Evolutionary conservation across 2,888 invertebrate genomes (phyloP).

Genomic region (Meteorus cinctellus): DNA sequence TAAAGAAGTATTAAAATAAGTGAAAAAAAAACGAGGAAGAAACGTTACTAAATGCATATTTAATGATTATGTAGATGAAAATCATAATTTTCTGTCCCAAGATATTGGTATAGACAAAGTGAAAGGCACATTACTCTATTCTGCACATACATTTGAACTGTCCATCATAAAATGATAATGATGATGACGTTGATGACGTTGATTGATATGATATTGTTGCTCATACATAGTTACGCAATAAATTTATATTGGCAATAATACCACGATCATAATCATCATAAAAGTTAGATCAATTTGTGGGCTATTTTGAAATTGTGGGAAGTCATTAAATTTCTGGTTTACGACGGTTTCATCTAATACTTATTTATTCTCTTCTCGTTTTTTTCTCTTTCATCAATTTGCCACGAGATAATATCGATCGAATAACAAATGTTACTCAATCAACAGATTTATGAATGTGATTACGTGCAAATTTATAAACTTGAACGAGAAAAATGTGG

Average conservation of each 20-base stretch:
- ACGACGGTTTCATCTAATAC: constrained; percentile 8
- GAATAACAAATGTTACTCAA: too few species aligned
- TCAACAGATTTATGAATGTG: too few species aligned
- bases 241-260: not conserved
- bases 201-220: constrained; percentile 7
- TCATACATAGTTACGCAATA: constrained; percentile 3
- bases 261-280: not conserved
- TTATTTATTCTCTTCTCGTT: constrained; percentile 12
- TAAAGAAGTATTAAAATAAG: constrained; percentile 51
- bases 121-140: constrained; percentile 27
- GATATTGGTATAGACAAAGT: constrained; percentile 1
- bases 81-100: not conserved
- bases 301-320: constrained; percentile 4
- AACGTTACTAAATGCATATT: not conserved
- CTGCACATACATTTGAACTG: constrained; percentile 14
- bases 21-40: not conserved
- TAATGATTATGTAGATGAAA: not conserved
- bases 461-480: not conserved
- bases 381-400: not conserved
- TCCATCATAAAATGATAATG: constrained; percentile 14
- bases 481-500: not conserved
- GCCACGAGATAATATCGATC: too few species aligned
- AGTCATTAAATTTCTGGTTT: constrained; percentile 28
- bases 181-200: not conserved
- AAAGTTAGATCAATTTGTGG: not conserved